Percentiles rank a stretch among this genome's conserved stretches.
Conservation (phyloP, 2,797 vertebrate genomes). For the Microcaecilia unicolor region DNA sequence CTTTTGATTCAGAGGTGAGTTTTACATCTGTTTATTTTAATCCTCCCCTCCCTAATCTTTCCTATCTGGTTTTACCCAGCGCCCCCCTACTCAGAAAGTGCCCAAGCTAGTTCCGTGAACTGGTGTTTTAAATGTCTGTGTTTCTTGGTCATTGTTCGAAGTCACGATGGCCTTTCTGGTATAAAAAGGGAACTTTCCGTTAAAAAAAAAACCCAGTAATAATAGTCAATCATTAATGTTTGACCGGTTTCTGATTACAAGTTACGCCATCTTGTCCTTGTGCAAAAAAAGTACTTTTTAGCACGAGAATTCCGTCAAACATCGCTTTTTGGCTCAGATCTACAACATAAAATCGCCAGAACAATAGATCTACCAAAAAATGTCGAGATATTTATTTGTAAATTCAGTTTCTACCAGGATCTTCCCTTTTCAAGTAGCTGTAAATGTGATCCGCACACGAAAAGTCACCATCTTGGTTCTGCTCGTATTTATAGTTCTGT, state of each 20-base stretch:
- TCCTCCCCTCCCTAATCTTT: not conserved
- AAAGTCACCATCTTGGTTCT: constrained; percentile 7
- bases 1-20: constrained; percentile 24
- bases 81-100: not conserved
- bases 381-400: no score
- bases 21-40: not conserved
- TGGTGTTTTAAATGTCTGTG: no score
- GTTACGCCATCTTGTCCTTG: constrained; percentile 21
- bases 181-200: no score
- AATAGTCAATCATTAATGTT: not conserved
- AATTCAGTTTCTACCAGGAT: not conserved
- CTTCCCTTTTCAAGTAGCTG: not conserved
- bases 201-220: no score
- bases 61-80: not conserved
- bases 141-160: no score
- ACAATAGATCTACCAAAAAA: no score
- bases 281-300: not conserved
- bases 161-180: no score
- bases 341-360: no score
- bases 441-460: not conserved
- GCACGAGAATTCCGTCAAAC: not conserved
- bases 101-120: no score
- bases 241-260: constrained; percentile 11
- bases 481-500: not conserved
- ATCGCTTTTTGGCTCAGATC: not conserved